Base-by-base conservation (phyloP, 2,888 invertebrate species). In the Volucella zonaria region DNA sequence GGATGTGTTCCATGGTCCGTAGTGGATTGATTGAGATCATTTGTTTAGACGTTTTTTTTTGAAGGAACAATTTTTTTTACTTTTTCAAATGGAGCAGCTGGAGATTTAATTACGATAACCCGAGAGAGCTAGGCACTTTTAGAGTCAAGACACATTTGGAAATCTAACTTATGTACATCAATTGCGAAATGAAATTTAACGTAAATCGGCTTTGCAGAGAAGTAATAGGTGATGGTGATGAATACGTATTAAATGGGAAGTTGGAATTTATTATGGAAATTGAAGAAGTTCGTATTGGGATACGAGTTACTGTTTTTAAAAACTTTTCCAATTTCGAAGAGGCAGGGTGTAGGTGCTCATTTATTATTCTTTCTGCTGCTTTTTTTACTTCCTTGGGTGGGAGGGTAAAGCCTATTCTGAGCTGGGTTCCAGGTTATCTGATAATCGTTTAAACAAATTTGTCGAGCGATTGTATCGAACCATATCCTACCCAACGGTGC, bases 51-150 rank as follows among this genome's bases (percentile, higher is more conserved):
- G 11, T 47, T 74, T 62, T 15, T 52, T 15, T 54, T 54, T n/a
- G 15, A 31, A 0, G 31, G 1, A 23, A 0, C 8, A 18, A 12
- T 74, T 64, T 73, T 14, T 45, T 15, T 68, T 56, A 8, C 2
- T 40, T 47, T 15, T 47, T 8, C 14, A 3, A 58, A 42, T 40
- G n/a, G 42, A 8, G 8, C 70, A 71, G 70, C 51, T 64, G 78
- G 31, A 71, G 78, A 78, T 71, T 78, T 78, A 64, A 78, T 78
- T 78, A 78, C 70, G 78, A 78, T 71, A 78, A 78, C 78, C 78
- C 14, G 23, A 31, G 15, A 23, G 31, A 6, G 56, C 14, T 52
- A 49, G 45, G 23, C 43, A 54, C 43, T 47, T 40, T 40, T 47
- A 11, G 38, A n/a, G 56, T n/a, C 58, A 58, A 40, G 43, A 15